phyloP scores from a whole-genome alignment of 2,797 vertebrate genomes.

The Cephalopachus bancanus region DNA sequence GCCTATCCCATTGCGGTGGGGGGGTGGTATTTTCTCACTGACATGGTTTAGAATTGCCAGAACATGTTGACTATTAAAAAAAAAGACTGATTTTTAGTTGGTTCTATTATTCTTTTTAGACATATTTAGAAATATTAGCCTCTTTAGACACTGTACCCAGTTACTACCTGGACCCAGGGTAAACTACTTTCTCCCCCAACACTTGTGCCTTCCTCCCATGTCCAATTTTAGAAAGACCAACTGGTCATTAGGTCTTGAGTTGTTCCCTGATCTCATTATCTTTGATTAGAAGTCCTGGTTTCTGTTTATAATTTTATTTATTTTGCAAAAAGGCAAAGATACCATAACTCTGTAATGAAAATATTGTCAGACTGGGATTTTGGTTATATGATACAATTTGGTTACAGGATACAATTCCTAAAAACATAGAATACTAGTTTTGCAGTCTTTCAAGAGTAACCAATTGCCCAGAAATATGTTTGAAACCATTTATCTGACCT shows the following conservation, averaged over 20 bases:
- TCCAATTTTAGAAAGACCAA: not conserved
- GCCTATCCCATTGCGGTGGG: not conserved
- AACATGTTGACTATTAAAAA: not conserved
- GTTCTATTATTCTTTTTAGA: not conserved
- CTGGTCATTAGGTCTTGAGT: not conserved
- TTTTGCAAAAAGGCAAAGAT: conserved; percentile 28
- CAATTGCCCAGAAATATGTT: not conserved
- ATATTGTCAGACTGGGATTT: not conserved
- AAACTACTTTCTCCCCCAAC: not conserved
- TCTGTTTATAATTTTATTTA: conserved; percentile 44
- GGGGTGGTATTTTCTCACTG: not conserved
- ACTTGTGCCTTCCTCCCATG: no score
- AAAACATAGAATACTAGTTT: not conserved
- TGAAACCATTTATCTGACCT: not conserved
- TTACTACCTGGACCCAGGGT: not conserved
- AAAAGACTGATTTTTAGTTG: not conserved
- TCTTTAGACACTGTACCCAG: not conserved
- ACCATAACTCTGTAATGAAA: not conserved
- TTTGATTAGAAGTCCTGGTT: conserved; percentile 1
- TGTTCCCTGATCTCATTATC: not conserved
- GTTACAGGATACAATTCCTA: not conserved
- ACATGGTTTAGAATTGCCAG: not conserved
- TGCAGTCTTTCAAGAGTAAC: not conserved
- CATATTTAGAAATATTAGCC: not conserved
- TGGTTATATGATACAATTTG: not conserved